A percentile compares a stretch with the other conserved stretches of the same genome.
These are phyloP conservation scores for Xiphophorus birchmanni DNA, from an alignment of 2,797 vertebrate species.

Conservation along the genomic window DNA sequence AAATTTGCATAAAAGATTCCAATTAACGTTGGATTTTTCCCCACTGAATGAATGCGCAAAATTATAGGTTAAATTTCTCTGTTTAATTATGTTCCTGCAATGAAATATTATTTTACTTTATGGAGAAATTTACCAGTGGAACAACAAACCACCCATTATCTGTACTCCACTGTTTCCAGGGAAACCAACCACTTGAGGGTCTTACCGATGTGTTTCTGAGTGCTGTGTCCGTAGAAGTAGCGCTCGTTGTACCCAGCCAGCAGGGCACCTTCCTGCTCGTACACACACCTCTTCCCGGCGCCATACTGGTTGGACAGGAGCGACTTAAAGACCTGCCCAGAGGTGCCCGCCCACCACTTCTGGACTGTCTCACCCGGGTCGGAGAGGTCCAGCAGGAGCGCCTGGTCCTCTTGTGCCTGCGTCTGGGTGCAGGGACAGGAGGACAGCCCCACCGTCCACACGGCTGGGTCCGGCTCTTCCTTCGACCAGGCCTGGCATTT, in stretches of 20 bases:
- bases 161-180: background rate
- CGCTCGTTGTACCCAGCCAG: constrained; percentile 82
- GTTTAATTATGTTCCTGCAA: background rate
- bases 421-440: constrained; percentile 81
- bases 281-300: constrained; percentile 83
- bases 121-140: background rate
- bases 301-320: constrained; percentile 74
- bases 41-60: background rate
- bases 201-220: constrained; percentile 81
- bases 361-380: constrained; percentile 47
- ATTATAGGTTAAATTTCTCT: background rate
- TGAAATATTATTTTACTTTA: background rate
- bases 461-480: constrained; percentile 73
- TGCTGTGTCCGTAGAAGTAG: constrained; percentile 69
- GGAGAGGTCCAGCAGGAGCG: constrained; percentile 72
- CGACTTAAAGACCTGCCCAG: constrained; percentile 74
- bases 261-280: constrained; percentile 81
- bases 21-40: background rate
- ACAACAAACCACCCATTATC: background rate
- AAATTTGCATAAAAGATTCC: background rate
- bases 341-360: constrained; percentile 70
- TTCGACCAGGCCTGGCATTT: constrained; percentile 81
- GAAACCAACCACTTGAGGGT: background rate
- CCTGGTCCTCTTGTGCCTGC: constrained; percentile 79
- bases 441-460: constrained; percentile 71